Evolutionary conservation across 1,140 invertebrate species (phyloP).

Genomic region (Lordiphosa collinella): DNA sequence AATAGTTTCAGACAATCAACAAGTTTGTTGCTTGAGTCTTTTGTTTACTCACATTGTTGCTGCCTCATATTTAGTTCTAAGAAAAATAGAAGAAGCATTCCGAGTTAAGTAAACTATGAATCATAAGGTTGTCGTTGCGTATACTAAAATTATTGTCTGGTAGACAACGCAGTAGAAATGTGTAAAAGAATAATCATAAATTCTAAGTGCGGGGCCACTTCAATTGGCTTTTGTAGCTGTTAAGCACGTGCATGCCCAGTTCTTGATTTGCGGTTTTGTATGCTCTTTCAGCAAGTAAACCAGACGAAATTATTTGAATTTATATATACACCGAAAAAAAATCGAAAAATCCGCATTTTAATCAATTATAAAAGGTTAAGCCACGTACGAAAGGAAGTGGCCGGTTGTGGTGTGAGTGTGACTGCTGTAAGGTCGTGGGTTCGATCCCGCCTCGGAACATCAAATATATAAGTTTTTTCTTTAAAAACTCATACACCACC

Average conservation of each 20-base stretch:
- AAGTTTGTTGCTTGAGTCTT: slow-evolving; percentile 69
- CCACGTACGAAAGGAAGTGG: too few relatives aligned
- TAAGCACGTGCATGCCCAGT: slow-evolving; percentile 56
- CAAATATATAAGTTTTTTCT: too few relatives aligned
- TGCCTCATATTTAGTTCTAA: slow-evolving; percentile 38
- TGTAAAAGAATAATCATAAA: neutral
- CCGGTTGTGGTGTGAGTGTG: too few relatives aligned
- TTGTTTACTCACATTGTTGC: slow-evolving; percentile 31
- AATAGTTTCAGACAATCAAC: slow-evolving; percentile 42
- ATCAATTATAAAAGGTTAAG: too few relatives aligned
- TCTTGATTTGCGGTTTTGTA: slow-evolving; percentile 31
- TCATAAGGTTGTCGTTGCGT: slow-evolving; percentile 39
- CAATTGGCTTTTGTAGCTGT: slow-evolving; percentile 36
- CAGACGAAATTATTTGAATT: too few relatives aligned
- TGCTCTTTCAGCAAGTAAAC: slow-evolving; percentile 17
- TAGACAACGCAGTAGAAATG: neutral
- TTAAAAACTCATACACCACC: too few relatives aligned
- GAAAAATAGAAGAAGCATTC: slow-evolving; percentile 24
- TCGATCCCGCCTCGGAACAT: too few relatives aligned
- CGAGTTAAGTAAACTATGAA: slow-evolving; percentile 36
- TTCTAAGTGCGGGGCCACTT: slow-evolving; percentile 24
- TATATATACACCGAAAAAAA: too few relatives aligned
- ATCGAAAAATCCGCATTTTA: too few relatives aligned
- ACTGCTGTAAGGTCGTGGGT: too few relatives aligned
- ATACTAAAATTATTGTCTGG: slow-evolving; percentile 16